Evolutionary conservation across 1,140 invertebrate species (phyloP).

Genomic region (Lethocerus indicus): DNA sequence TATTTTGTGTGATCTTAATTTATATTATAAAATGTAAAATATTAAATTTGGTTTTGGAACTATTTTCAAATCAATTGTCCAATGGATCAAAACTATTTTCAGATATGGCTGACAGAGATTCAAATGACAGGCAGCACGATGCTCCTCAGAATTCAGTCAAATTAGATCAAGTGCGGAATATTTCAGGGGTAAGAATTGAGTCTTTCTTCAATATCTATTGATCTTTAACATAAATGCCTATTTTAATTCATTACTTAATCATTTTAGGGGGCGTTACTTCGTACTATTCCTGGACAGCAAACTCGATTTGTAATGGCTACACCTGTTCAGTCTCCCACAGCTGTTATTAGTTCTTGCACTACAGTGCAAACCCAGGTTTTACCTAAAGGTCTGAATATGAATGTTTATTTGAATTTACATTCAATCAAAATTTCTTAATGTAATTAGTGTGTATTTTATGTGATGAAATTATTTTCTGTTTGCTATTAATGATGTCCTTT

Average conservation of each 20-base stretch:
- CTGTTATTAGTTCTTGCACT: slow-evolving; percentile 7
- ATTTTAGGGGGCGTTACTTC: slow-evolving; percentile 8
- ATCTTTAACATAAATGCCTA: background rate
- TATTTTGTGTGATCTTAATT: background rate
- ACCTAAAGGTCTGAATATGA: slow-evolving; percentile 11
- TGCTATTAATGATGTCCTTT: no score
- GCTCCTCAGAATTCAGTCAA: slow-evolving; percentile 1
- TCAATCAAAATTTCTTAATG: background rate
- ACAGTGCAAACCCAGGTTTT: slow-evolving; percentile 11
- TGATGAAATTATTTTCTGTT: no score
- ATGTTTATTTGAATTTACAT: no score
- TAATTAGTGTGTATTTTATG: background rate
- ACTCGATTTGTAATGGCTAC: slow-evolving; percentile 4
- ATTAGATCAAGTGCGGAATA: slow-evolving; percentile 8
- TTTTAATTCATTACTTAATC: background rate
- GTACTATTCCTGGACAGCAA: slow-evolving; percentile 7
- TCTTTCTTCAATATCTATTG: background rate
- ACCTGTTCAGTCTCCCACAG: slow-evolving; percentile 3
- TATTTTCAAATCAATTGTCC: background rate
- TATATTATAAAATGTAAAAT: background rate
- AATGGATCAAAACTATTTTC: background rate
- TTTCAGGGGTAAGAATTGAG: slow-evolving; percentile 4
- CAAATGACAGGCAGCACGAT: background rate
- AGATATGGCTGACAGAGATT: slow-evolving; percentile 1
- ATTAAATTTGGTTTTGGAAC: background rate